A percentile compares a stretch with the other conserved stretches of the same genome.
Evolutionary conservation across 2,113 vertebrate genomes (phyloP).

Genomic region (Caloenas nicobarica): DNA sequence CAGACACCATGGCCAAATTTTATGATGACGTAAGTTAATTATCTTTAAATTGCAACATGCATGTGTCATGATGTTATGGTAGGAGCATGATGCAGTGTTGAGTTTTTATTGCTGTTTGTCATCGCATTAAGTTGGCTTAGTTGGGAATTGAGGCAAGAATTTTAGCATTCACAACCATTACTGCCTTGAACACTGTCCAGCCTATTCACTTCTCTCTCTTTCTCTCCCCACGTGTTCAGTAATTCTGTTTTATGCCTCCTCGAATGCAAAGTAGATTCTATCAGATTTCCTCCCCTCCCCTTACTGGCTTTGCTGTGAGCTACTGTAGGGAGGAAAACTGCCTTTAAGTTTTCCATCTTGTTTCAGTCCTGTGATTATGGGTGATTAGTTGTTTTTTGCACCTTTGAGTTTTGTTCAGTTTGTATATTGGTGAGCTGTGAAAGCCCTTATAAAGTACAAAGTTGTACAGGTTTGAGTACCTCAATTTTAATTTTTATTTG

Average conservation of each 20-base stretch:
- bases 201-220: neutral
- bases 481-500: neutral
- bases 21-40: neutral
- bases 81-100: neutral
- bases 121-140: neutral
- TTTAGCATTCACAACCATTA: neutral
- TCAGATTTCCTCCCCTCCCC: neutral
- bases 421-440: neutral
- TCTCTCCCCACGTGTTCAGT: neutral
- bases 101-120: neutral
- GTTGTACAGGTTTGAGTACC: neutral
- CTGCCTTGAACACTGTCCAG: neutral
- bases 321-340: neutral
- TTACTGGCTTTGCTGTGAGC: neutral
- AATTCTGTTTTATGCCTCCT: neutral
- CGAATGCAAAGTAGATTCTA: conserved; percentile 13
- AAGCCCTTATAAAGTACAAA: neutral
- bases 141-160: neutral
- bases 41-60: neutral
- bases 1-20: neutral
- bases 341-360: neutral
- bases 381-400: neutral
- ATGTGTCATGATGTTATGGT: neutral
- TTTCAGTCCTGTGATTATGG: neutral
- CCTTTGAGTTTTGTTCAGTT: neutral